Evolutionary conservation across 1,140 invertebrate genomes (phyloP), one percentile per base, ranked within the genome.

Genomic region (Acromyrmex heyeri): DNA sequence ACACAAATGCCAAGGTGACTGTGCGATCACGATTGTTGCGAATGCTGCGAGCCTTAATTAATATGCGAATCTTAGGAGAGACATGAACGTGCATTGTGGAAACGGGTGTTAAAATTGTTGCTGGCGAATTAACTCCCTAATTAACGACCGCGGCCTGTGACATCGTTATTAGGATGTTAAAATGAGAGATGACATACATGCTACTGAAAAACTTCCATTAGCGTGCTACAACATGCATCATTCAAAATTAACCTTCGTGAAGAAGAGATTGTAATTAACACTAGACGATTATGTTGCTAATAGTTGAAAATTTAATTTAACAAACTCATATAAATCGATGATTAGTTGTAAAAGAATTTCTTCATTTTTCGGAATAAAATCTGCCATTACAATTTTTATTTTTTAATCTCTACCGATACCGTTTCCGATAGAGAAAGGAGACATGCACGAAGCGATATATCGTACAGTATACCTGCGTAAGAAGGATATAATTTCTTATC

Each of bases 1-100:
- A 92, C 90, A 91, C 91, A 94, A 94, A 94, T 93, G 93, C 88
- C 93, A 94, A 94, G 93, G 93, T 89, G 70, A 93, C 86, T 86
- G 75, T 59, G 64, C 44, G 81, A 88, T 76, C 85, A 86, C 86
- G 86, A 90, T 91, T 91, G 88, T 90, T 87, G 88, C 75, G 27
- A 70, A 85, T 69, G 34, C 62, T 72, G 30, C 64, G 75, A 86
- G 38, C 21, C 86, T 73, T 92, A 93, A 93, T 93, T 93, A 93
- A 93, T 93, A 92, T 78, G 85, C 85, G 73, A 91, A 86, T 86
- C 79, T 83, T 72, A 61, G 72, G 38, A 61, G 83, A 89, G 67
- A 65, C 21, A 59, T 59, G 67, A 53, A 76, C 21, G 82, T n/a
- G 82, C 57, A 53, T 27, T 69, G 65, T 18, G 64, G n/a, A 34